A percentile compares a stretch with the other conserved stretches of the same genome.
These are phyloP conservation scores for Dolichotis patagonum DNA, from an alignment of 2,113 vertebrate species.

Conservation along the genomic window DNA sequence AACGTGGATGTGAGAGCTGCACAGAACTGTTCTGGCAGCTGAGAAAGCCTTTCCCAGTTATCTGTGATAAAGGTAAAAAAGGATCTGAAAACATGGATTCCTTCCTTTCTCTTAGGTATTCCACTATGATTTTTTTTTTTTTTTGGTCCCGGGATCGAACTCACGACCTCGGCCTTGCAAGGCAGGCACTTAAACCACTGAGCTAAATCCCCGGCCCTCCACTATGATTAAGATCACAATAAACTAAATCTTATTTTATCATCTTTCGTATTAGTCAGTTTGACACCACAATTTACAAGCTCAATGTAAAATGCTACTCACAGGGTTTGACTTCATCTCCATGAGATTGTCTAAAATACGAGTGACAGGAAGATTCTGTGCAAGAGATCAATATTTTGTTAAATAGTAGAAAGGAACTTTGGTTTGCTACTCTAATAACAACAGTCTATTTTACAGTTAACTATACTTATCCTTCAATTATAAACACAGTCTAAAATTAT, in stretches of 20 bases:
- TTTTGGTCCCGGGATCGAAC: no score
- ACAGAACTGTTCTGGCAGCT: neutral
- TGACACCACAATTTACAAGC: constrained; percentile 24
- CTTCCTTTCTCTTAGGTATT: neutral
- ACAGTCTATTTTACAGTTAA: constrained; percentile 8
- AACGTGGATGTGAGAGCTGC: constrained; percentile 8
- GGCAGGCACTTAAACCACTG: no score
- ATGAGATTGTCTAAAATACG: constrained; percentile 95
- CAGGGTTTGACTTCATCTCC: constrained; percentile 97
- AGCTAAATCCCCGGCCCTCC: no score
- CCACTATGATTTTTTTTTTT: neutral
- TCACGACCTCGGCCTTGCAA: no score
- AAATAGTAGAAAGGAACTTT: neutral
- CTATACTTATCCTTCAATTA: constrained; percentile 22
- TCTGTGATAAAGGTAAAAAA: constrained; percentile 18
- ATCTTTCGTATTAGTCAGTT: neutral
- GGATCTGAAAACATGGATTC: neutral
- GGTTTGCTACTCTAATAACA: neutral
- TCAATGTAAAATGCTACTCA: constrained; percentile 84
- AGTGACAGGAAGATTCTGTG: constrained; percentile 95
- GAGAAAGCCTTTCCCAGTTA: constrained; percentile 24
- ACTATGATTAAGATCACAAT: neutral
- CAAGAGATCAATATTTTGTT: constrained; percentile 74
- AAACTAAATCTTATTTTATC: neutral
- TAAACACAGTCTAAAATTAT: constrained; percentile 47